Evolutionary conservation across 2,113 vertebrate genomes (phyloP), one percentile per base, ranked within the genome.

Genomic region (Micromys minutus): DNA sequence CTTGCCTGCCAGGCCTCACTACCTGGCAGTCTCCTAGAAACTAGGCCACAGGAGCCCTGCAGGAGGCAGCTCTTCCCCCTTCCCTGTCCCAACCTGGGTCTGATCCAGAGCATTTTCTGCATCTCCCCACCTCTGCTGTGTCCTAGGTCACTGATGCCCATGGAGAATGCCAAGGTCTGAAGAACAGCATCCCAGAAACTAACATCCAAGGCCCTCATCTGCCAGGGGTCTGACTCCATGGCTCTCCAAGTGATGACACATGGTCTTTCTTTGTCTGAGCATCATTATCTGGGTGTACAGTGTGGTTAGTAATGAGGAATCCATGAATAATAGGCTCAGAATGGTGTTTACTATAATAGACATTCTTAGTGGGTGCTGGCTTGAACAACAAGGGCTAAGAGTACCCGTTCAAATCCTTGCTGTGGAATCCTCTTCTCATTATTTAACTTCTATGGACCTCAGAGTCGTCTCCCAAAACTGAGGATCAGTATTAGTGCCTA

Each of bases 1-100:
- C 93, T 83, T 80, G 95, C 86, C 87, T 95, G 92, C 97, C 67
- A 81, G 93, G 69, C 34, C 96, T 52, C 22, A 9, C 77, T 95
- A 93, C 47, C 92, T 96, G 96, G 89, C 31, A 26, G 34, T 69
- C 17, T 5, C 79, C 88, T 95, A 39, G 92, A 98, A 98, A 97
- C 45, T 93, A 93, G 85, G 96, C 96, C 94, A 95, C 19, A n/a
- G 90, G 89, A 97, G 65, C 87, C 65, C 69, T 0, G 19, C 87
- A 92, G 50, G 87, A 96, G 80, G 47, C n/a, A 45, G 92, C 52
- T 26, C 34, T 71, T 50, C 24, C 52, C 16, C 65, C 29, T 52
- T 50, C 16, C 47, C 42, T 4, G 63, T 74, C 47, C 81, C 22
- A 75, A 26, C 59, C 47, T 34, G 13, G 11, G 72, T 13, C 9